Evolutionary conservation across 1,140 invertebrate species (phyloP).

Genomic region (Drosophila pseudoananassae): DNA sequence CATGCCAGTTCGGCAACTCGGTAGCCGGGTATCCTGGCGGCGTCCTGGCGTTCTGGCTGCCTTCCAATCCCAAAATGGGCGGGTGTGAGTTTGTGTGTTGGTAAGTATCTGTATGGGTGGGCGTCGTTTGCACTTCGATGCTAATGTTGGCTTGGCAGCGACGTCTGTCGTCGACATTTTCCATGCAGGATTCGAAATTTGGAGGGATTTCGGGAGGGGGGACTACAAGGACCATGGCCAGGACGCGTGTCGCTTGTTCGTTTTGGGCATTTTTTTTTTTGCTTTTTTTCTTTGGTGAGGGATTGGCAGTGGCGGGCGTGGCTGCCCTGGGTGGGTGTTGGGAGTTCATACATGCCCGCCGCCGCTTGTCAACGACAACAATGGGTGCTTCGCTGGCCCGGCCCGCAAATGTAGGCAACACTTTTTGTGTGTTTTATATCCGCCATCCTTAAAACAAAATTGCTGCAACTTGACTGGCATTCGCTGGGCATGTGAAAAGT

Average conservation of each 20-base stretch:
- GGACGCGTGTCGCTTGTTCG: constrained; percentile 80
- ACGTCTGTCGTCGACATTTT: constrained; percentile 81
- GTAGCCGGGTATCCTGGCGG: constrained; percentile 17
- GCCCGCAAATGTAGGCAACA: constrained; percentile 62
- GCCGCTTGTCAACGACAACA: constrained; percentile 51
- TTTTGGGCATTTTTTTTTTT: constrained; percentile 64
- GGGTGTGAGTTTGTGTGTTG: constrained; percentile 22
- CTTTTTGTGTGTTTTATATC: constrained; percentile 34
- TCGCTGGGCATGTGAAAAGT: constrained; percentile 24
- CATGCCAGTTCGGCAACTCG: constrained; percentile 22
- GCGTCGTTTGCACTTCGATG: constrained; percentile 83
- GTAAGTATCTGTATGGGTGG: constrained; percentile 64
- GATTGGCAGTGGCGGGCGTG: constrained; percentile 45
- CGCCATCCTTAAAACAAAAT: constrained; percentile 38
- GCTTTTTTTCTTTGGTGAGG: constrained; percentile 1
- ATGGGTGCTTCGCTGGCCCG: constrained; percentile 31
- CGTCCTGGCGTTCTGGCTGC: constrained; percentile 32
- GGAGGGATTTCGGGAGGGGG: constrained; percentile 6
- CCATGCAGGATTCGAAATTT: constrained; percentile 34
- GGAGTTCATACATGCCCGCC: neutral
- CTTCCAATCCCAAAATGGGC: constrained; percentile 39
- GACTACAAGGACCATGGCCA: constrained; percentile 32
- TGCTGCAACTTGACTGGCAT: constrained; percentile 25
- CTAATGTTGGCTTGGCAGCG: constrained; percentile 82
- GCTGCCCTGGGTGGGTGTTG: constrained; percentile 11